These are phyloP conservation scores for Prunella fulvescens DNA, from an alignment of 2,113 vertebrate species.

Conservation along the genomic window DNA sequence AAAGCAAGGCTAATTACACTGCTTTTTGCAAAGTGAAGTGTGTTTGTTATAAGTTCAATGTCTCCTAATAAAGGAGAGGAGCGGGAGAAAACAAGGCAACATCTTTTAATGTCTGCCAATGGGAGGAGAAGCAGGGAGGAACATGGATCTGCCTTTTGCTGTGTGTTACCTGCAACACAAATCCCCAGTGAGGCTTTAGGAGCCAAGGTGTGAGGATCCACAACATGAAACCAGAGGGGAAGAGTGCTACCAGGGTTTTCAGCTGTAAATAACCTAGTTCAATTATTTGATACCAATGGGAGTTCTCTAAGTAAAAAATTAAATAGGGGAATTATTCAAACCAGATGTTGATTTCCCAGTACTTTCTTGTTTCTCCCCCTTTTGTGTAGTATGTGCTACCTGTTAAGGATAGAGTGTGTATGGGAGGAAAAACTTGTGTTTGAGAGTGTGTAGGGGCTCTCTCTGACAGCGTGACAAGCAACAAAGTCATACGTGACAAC, in stretches of 20 bases:
- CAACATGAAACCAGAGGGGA: background rate
- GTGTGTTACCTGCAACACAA: background rate
- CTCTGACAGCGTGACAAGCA: background rate
- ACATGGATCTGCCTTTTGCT: background rate
- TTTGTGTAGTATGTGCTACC: slow-evolving; percentile 19
- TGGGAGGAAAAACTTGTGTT: background rate
- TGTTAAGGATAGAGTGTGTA: background rate
- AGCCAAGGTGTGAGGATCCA: background rate
- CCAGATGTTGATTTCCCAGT: background rate
- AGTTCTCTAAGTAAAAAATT: background rate
- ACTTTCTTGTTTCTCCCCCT: background rate
- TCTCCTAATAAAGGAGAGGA: slow-evolving; percentile 26
- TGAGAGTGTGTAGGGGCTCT: background rate
- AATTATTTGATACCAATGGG: slow-evolving; percentile 25
- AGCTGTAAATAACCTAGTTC: background rate
- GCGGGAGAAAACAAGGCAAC: background rate
- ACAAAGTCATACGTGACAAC: background rate
- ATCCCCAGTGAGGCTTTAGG: background rate
- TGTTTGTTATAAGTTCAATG: background rate
- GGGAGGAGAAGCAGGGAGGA: background rate
- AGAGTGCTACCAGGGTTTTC: background rate
- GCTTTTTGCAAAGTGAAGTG: slow-evolving; percentile 26
- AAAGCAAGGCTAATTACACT: slow-evolving; percentile 37
- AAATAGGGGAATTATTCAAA: background rate
- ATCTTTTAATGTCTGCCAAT: background rate